A percentile compares a stretch with the other conserved stretches of the same genome.
Evolutionary conservation across 1,140 invertebrate species (phyloP).

Genomic region (Caenorhabditis inopinata): DNA sequence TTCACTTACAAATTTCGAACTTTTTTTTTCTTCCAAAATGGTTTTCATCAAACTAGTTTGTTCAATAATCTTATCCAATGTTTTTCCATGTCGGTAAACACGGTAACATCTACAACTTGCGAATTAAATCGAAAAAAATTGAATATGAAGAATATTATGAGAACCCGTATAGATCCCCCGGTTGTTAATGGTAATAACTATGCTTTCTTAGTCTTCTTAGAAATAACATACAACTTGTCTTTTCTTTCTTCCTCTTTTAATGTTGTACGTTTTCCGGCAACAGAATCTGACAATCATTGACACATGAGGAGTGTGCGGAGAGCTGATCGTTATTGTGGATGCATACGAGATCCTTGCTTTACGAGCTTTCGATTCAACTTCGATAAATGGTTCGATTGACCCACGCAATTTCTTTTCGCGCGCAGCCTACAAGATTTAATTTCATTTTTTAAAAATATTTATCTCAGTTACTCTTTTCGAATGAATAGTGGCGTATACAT

Average conservation of each 20-base stretch:
- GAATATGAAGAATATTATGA: too few relatives aligned
- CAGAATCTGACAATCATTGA: neutral
- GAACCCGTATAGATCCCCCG: too few relatives aligned
- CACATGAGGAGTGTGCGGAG: neutral
- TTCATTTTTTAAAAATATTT: too few relatives aligned
- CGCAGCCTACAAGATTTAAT: neutral
- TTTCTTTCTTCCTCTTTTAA: too few relatives aligned
- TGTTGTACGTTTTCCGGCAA: neutral
- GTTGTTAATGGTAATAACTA: too few relatives aligned
- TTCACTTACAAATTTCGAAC: too few relatives aligned
- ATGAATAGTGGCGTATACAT: constrained; percentile 6
- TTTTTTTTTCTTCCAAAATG: too few relatives aligned
- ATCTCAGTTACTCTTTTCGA: neutral
- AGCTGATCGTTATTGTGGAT: neutral
- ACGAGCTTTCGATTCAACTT: neutral
- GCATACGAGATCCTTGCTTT: neutral
- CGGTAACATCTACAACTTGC: too few relatives aligned
- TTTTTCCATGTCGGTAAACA: too few relatives aligned
- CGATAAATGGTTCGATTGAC: neutral
- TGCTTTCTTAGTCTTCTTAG: too few relatives aligned
- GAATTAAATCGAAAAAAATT: neutral
- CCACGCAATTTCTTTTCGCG: neutral
- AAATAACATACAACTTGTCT: neutral
- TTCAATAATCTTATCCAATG: too few relatives aligned
- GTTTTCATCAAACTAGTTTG: too few relatives aligned